These are phyloP conservation scores for Calameuta filiformis DNA, from an alignment of 2,888 invertebrate species.

Conservation along the genomic window DNA sequence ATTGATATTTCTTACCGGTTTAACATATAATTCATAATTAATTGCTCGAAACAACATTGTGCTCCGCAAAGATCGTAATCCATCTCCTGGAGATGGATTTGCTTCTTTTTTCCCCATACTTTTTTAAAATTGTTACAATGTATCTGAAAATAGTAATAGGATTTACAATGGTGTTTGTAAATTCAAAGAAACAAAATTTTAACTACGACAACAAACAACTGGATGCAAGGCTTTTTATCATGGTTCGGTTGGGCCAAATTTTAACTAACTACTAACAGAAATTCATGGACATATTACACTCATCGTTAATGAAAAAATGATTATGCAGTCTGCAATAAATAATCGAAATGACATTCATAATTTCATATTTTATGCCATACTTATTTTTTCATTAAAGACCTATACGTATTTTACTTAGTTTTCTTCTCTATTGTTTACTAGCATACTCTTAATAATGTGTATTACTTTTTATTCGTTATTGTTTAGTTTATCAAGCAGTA, in stretches of 20 bases:
- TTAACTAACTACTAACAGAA: not conserved
- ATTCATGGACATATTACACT: not conserved
- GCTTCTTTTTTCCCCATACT: not conserved
- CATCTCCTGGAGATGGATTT: slow-evolving; percentile 74
- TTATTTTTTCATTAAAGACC: not conserved
- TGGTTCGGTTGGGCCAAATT: not conserved
- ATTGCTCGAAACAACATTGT: slow-evolving; percentile 82
- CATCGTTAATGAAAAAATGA: not conserved
- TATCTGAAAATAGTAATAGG: not conserved
- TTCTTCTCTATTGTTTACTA: not conserved
- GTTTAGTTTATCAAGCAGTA: no score
- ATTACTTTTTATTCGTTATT: not conserved
- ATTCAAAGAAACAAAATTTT: not conserved
- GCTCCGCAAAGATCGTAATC: slow-evolving; percentile 78
- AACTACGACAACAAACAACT: no score
- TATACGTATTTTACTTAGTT: not conserved
- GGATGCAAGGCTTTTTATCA: not conserved
- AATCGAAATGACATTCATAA: not conserved
- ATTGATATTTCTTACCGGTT: slow-evolving; percentile 80
- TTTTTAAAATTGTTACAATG: not conserved
- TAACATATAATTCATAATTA: slow-evolving; percentile 91
- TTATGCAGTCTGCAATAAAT: not conserved
- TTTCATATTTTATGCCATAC: not conserved
- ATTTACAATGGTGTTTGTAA: not conserved
- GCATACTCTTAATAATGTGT: not conserved